Evolutionary conservation across 2,888 invertebrate species (phyloP).

Genomic region (Drosophila anomalata): DNA sequence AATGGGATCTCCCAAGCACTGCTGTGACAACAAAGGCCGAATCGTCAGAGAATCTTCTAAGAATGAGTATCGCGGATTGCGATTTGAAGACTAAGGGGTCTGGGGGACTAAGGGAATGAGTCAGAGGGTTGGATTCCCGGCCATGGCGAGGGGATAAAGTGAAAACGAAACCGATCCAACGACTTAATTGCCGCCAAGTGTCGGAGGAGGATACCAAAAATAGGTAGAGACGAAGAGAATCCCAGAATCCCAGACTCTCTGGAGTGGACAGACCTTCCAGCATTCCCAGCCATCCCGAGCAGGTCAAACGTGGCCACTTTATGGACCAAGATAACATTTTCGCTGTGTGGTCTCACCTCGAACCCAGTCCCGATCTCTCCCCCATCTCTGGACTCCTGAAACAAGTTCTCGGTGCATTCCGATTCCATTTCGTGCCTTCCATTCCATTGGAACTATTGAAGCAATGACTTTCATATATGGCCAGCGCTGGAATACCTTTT

Average conservation of each 20-base stretch:
- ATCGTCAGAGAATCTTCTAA: slow-evolving; percentile 59
- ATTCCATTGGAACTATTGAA: slow-evolving; percentile 39
- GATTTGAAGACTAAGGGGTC: not conserved
- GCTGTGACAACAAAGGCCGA: slow-evolving; percentile 61
- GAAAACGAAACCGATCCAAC: slow-evolving; percentile 43
- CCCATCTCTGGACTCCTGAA: slow-evolving; percentile 59
- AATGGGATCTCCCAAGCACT: slow-evolving; percentile 36
- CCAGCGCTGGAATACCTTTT: slow-evolving; percentile 61
- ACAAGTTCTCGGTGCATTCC: slow-evolving; percentile 66
- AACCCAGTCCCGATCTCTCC: slow-evolving; percentile 1
- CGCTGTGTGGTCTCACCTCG: slow-evolving; percentile 63
- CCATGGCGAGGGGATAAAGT: slow-evolving; percentile 18
- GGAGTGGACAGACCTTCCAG: slow-evolving; percentile 58
- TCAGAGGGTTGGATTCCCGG: slow-evolving; percentile 13
- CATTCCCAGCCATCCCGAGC: slow-evolving; percentile 60
- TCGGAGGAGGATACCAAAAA: slow-evolving; percentile 48
- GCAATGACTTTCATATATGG: slow-evolving; percentile 75
- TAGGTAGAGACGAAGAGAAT: slow-evolving; percentile 39
- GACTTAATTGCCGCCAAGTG: slow-evolving; percentile 51
- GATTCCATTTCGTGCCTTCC: slow-evolving; percentile 39
- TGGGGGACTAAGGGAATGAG: not conserved
- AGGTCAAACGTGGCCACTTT: slow-evolving; percentile 80
- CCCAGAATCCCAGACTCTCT: slow-evolving; percentile 41
- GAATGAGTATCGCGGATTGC: slow-evolving; percentile 64
- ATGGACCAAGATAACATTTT: slow-evolving; percentile 37